A percentile compares a stretch with the other conserved stretches of the same genome.
These are phyloP conservation scores for Thripadectes ignobilis DNA, from an alignment of 2,797 vertebrate genomes.

Conservation along the genomic window DNA sequence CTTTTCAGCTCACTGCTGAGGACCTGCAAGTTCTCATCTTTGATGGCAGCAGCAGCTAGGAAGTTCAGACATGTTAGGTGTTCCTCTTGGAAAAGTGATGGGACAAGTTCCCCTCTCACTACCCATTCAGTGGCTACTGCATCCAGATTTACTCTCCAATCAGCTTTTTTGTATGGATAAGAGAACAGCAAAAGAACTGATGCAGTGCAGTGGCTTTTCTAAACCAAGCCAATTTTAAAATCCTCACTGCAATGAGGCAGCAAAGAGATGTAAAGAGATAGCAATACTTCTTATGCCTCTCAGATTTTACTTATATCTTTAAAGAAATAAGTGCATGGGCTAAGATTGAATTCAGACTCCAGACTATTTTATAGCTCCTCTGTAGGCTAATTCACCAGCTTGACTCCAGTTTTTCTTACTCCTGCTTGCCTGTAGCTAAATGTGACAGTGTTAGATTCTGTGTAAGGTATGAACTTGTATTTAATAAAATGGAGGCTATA, in stretches of 20 bases:
- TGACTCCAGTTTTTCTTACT: slow-evolving; percentile 27
- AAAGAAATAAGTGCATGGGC: neutral
- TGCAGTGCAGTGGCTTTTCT: neutral
- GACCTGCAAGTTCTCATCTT: neutral
- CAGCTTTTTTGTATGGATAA: neutral
- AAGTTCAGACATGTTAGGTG: neutral
- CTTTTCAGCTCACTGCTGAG: neutral
- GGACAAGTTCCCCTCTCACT: neutral
- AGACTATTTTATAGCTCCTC: slow-evolving; percentile 19
- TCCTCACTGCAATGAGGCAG: neutral
- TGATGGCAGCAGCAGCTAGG: neutral
- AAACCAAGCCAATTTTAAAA: neutral
- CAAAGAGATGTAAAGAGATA: neutral
- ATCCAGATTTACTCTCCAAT: neutral
- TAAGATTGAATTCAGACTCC: slow-evolving; percentile 29
- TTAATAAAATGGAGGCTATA: slow-evolving; percentile 58
- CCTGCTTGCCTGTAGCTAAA: slow-evolving; percentile 43
- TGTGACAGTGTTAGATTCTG: slow-evolving; percentile 30
- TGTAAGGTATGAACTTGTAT: slow-evolving; percentile 28
- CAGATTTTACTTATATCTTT: slow-evolving; percentile 8
- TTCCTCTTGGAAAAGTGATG: neutral
- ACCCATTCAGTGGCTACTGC: neutral
- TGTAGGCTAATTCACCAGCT: slow-evolving; percentile 5
- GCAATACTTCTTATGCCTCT: neutral
- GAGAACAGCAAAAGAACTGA: neutral